These are phyloP conservation scores for Cecidostiba fungosa DNA, from an alignment of 2,888 invertebrate species.

Conservation along the genomic window DNA sequence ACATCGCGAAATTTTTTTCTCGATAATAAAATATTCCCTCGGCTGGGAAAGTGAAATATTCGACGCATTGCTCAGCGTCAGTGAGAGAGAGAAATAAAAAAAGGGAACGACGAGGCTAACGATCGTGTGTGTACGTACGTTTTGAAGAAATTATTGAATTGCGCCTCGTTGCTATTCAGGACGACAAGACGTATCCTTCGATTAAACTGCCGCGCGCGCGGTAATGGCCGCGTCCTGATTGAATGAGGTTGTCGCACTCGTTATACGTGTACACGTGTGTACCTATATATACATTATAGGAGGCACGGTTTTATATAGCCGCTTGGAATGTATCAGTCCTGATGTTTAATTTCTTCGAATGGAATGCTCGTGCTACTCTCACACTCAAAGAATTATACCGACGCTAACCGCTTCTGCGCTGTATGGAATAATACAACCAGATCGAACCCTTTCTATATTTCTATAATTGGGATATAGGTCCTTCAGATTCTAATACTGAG, in stretches of 20 bases:
- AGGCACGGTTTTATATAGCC: conserved; percentile 4
- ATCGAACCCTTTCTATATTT: neutral
- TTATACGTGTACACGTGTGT: neutral
- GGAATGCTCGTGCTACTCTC: neutral
- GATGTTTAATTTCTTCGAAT: neutral
- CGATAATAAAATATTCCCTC: conserved; percentile 19
- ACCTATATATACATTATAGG: neutral
- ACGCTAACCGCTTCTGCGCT: too few relatives aligned
- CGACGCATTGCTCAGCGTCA: neutral
- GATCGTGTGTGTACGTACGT: neutral
- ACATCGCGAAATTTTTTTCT: neutral
- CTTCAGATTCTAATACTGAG: neutral
- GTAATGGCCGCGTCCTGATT: conserved; percentile 63
- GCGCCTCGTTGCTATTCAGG: conserved; percentile 59
- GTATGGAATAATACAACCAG: too few relatives aligned
- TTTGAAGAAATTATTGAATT: conserved; percentile 58
- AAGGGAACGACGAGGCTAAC: neutral
- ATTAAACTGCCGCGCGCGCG: conserved; percentile 61
- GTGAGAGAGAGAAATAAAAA: neutral
- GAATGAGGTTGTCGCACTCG: conserved; percentile 48
- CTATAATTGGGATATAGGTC: neutral
- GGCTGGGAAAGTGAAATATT: neutral
- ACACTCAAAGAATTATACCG: too few relatives aligned
- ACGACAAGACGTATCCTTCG: conserved; percentile 65
- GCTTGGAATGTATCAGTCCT: neutral